Evolutionary conservation across 2,888 invertebrate genomes (phyloP), one percentile per base, ranked within the genome.

Genomic region (Pheosia gnoma): DNA sequence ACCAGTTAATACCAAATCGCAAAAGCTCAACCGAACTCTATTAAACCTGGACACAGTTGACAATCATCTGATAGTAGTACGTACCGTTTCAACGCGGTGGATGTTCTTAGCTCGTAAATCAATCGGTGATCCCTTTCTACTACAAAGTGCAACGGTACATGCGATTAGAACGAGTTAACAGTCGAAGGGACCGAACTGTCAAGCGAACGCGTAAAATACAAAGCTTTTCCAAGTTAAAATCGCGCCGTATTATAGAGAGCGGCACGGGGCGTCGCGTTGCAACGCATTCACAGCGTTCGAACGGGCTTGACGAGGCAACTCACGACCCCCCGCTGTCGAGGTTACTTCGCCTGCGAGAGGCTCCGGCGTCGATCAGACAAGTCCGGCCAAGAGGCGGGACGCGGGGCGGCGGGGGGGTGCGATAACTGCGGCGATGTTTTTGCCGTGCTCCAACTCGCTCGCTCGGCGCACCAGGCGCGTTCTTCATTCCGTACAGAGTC

Each of bases 381-480:
- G 88, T 84, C 86, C 88, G 87, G 87, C 83, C 83, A 82, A 75
- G 79, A 75, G 78, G 78, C 74, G 79, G 76, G 78, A 75, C 80
- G 81, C 77, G 78, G 75, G 70, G 77, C 71, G 71, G 64, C 58
- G 74, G 75, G 70, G 81, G 81, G 80, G 79, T 83, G 85, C 89
- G 92, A 92, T 92, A 92, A 91, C 93, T 90, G 88, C 90, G 89
- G 83, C 85, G 86, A 87, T 89, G 92, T 93, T 92, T 93, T 93
- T 93, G 92, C 91, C 83, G 88, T 86, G 90, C 91, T 89, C 90
- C 87, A 83, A 84, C 88, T 86, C 89, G 87, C 89, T 88, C 88
- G 88, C 89, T 89, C 89, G 86, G 89, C 88, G 83, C 88, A 87
- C 85, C 88, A 85, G 81, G 84, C 88, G 91, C 91, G 91, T 91